phyloP scores from a whole-genome alignment of 2,888 invertebrate species.

The Eulithis testata region DNA sequence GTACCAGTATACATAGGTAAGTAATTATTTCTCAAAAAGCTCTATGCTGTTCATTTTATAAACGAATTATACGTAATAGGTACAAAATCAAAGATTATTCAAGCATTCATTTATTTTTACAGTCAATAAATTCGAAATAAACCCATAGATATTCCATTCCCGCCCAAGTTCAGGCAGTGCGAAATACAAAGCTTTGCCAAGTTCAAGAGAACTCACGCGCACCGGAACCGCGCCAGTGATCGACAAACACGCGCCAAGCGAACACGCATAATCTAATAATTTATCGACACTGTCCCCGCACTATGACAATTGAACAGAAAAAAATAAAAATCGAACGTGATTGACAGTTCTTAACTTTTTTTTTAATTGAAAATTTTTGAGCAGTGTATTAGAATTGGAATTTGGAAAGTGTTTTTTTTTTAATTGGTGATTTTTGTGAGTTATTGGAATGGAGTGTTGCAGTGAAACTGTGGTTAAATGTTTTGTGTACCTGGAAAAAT shows the following conservation, averaged over 20 bases:
- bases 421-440: constrained; percentile 26
- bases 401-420: constrained; percentile 26
- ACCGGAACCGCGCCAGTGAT: constrained; percentile 66
- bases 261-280: constrained; percentile 68
- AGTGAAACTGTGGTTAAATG: constrained; percentile 34
- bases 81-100: constrained; percentile 1
- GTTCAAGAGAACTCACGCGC: constrained; percentile 70
- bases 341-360: constrained; percentile 2
- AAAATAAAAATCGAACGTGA: constrained; percentile 4
- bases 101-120: not conserved
- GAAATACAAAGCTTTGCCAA: constrained; percentile 71
- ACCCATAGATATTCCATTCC: constrained; percentile 21
- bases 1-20: too few species aligned
- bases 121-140: not conserved
- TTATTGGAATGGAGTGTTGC: constrained; percentile 30
- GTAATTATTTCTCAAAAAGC: too few species aligned
- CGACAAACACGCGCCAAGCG: constrained; percentile 70
- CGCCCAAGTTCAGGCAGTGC: constrained; percentile 36
- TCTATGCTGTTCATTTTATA: too few species aligned
- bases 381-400: constrained; percentile 21
- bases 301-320: constrained; percentile 23
- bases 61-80: too few species aligned
- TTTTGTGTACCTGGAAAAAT: constrained; percentile 13
- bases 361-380: constrained; percentile 7
- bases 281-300: constrained; percentile 36